phyloP scores from a whole-genome alignment of 23 tunicate species.

The Corella eumyota region DNA sequence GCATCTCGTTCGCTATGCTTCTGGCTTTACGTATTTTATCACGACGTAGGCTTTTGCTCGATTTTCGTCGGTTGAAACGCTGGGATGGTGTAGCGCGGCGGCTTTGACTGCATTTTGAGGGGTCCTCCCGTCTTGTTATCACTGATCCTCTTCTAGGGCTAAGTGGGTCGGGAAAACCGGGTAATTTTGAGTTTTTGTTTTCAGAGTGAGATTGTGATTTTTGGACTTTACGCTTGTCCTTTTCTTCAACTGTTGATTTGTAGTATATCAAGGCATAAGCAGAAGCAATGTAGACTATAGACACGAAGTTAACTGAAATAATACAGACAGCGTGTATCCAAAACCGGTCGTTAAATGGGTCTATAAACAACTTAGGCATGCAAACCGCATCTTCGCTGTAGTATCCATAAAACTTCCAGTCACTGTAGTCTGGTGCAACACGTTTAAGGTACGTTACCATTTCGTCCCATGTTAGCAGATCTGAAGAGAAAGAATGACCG shows the following conservation, averaged over 20 bases:
- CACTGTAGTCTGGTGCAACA: conserved; percentile 22
- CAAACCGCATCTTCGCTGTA: conserved; percentile 87
- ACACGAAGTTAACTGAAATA: conserved; percentile 31
- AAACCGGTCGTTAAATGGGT: conserved; percentile 22
- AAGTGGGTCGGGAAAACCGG: neutral
- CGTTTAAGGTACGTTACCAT: conserved; percentile 9
- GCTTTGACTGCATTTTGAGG: neutral
- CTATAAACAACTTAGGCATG: conserved; percentile 66
- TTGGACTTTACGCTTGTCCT: neutral
- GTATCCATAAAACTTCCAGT: conserved; percentile 72
- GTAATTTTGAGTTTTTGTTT: neutral
- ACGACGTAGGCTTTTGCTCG: neutral
- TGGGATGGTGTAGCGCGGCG: neutral
- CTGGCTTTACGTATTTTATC: neutral
- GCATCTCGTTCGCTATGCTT: conserved; percentile 25
- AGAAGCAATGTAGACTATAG: conserved; percentile 42
- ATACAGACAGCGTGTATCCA: conserved; percentile 48
- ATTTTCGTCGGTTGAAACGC: neutral
- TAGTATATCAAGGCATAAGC: conserved; percentile 38
- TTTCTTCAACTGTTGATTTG: conserved; percentile 5
- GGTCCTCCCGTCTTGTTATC: neutral
- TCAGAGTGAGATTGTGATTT: neutral
- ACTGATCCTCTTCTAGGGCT: neutral
- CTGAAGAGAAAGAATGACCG: neutral
- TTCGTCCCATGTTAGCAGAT: conserved; percentile 19